phyloP scores from a whole-genome alignment of 2,888 invertebrate species.

The Rhingia campestris region DNA sequence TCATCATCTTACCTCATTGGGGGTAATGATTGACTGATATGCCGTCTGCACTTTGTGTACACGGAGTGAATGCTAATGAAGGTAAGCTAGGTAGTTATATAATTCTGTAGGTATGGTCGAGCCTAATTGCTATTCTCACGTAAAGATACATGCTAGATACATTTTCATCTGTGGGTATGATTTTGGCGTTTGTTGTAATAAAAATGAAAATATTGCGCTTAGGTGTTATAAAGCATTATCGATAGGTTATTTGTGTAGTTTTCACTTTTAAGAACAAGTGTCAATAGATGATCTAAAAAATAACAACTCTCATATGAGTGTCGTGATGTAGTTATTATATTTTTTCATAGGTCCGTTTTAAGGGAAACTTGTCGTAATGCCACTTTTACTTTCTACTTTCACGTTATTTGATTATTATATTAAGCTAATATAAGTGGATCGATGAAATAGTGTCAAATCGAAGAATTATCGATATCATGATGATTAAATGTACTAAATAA shows the following conservation, averaged over 20 bases:
- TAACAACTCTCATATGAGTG: slow-evolving; percentile 25
- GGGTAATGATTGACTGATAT: not conserved
- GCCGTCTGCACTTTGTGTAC: not conserved
- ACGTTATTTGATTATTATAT: slow-evolving; percentile 13
- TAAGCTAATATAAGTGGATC: slow-evolving; percentile 5
- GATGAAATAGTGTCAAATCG: slow-evolving; percentile 7
- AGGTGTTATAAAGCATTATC: slow-evolving; percentile 1
- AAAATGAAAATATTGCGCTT: slow-evolving; percentile 1
- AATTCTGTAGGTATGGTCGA: not conserved
- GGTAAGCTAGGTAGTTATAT: not conserved
- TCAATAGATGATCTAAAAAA: slow-evolving; percentile 25
- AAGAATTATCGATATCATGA: slow-evolving; percentile 9
- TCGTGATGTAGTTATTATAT: slow-evolving; percentile 33
- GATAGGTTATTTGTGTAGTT: slow-evolving; percentile 3
- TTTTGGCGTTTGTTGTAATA: slow-evolving; percentile 6
- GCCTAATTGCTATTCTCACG: too few relatives aligned
- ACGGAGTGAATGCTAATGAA: slow-evolving; percentile 9
- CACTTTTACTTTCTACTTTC: slow-evolving; percentile 58
- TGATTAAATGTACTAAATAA: not conserved
- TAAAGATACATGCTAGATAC: not conserved
- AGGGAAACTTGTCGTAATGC: slow-evolving; percentile 10
- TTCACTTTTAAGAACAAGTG: slow-evolving; percentile 43
- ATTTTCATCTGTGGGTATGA: not conserved
- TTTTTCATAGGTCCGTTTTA: not conserved
- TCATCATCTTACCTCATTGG: not conserved